Evolutionary conservation across 2,888 invertebrate genomes (phyloP).

Genomic region (Zaprionus lineosus): DNA sequence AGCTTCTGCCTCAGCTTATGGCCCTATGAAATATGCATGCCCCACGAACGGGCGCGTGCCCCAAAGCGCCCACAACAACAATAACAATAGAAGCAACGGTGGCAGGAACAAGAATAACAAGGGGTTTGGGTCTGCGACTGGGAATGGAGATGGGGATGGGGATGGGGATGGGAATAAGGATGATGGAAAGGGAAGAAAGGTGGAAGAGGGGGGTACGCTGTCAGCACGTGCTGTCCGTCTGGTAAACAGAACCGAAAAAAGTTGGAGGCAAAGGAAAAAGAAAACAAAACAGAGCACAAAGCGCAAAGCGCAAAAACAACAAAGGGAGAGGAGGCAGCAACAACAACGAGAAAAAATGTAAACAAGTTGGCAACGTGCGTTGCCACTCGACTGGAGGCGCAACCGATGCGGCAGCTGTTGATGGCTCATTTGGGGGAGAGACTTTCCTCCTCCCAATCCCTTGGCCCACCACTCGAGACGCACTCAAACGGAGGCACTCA

Average conservation of each 20-base stretch:
- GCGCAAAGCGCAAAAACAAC: neutral
- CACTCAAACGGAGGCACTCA: conserved; percentile 67
- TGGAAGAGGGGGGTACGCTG: conserved; percentile 47
- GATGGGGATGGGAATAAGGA: no score
- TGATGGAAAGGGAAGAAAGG: no score
- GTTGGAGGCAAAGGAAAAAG: conserved; percentile 38
- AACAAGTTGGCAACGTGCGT: conserved; percentile 51
- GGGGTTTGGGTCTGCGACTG: conserved; percentile 18
- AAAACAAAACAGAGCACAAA: conserved; percentile 20
- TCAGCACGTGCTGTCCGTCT: conserved; percentile 71
- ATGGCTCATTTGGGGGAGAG: conserved; percentile 58
- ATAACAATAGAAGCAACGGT: conserved; percentile 1
- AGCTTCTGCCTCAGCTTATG: conserved; percentile 47
- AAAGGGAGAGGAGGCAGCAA: conserved; percentile 3
- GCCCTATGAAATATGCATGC: conserved; percentile 70
- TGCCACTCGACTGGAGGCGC: conserved; percentile 16
- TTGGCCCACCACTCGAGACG: conserved; percentile 25
- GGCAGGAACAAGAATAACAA: conserved; percentile 1
- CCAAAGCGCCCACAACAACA: conserved; percentile 30
- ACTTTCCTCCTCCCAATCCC: no score
- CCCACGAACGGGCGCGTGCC: conserved; percentile 37
- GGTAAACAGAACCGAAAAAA: conserved; percentile 58
- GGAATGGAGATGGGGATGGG: no score
- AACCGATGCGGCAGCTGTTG: conserved; percentile 58
- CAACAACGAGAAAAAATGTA: conserved; percentile 42